Base-by-base conservation (phyloP, 2,888 invertebrate genomes). In the Neoitamus cyanurus region DNA sequence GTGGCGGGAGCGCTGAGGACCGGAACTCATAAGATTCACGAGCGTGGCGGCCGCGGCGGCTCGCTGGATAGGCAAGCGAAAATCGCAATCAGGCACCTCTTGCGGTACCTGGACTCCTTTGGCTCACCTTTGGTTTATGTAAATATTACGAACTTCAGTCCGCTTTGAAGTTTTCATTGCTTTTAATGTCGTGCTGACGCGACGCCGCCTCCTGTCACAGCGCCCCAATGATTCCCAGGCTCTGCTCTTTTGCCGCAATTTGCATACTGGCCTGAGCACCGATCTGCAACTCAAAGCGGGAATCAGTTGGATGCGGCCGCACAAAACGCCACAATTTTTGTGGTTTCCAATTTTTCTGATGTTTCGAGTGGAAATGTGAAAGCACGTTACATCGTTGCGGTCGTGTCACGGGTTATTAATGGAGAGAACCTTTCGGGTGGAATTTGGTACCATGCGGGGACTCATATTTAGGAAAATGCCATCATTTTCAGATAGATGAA, bases 141-240 rank as follows among this genome's bases (percentile, higher is more conserved):
- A 82, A 82, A 82, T 82, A 82, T 37, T 69, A 5, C 7, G 58
- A 25, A 7, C 25, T 58, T 28, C 3, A 36, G 82, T 34, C 42
- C 42, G 58, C 42, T 82, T 68, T 82, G 82, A 82, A 68, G 82
- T 82, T 82, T 82, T 37, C 37, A 68, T 82, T 82, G 82, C n/a
- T 31, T 82, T 78, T 82, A 82, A 69, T 82, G 69, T 82, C 82
- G 82, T 82, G 82, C 82, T 82, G 82, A 82, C 69, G 69, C 69
- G 82, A 37, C 37, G 15, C 68, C 82, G 82, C 82, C 82, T 69
- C 69, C 69, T 82, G 69, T 82, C 82, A 69, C 69, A 82, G 69
- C 36, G 36, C 30, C 69, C 34, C 11, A 70, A 37, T 36, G 28
- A 36, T 82, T 82, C 82, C 69, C 82, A 82, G 68, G 37, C 69